Conservation (phyloP, 1,140 invertebrate genomes). For the Drosophila chauvacae region DNA sequence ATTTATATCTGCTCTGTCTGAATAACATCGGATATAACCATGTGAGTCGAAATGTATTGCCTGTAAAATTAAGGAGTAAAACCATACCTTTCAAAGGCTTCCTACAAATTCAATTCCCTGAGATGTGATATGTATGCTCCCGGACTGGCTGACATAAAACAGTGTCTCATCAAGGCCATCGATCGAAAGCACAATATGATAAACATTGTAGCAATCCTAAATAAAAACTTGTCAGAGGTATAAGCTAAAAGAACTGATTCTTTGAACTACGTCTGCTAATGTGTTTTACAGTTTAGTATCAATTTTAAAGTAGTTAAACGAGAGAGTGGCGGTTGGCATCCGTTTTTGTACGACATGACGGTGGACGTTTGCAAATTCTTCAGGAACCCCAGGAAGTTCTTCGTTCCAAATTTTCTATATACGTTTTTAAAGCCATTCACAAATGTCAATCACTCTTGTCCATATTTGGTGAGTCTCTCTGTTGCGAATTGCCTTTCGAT, state of each 20-base stretch:
- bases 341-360: slow-evolving; percentile 33
- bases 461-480: slow-evolving; percentile 27
- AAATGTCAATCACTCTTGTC: slow-evolving; percentile 44
- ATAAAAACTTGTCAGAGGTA: slow-evolving; percentile 39
- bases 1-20: not conserved
- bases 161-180: slow-evolving; percentile 45
- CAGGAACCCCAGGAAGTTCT: not conserved
- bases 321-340: slow-evolving; percentile 52
- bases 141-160: not conserved
- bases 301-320: slow-evolving; percentile 25
- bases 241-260: not conserved
- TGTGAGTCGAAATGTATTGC: not conserved
- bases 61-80: rapidly evolving
- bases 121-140: not conserved
- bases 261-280: not conserved
- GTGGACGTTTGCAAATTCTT: slow-evolving; percentile 45
- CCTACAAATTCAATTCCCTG: slow-evolving; percentile 36
- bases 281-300: not conserved
- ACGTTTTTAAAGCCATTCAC: slow-evolving; percentile 14
- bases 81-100: not conserved
- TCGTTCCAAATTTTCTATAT: slow-evolving; percentile 31
- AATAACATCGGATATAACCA: not conserved
- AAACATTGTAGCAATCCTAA: not conserved
- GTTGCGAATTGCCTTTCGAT: not conserved
- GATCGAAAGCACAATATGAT: slow-evolving; percentile 31